Conservation (phyloP, 1,140 invertebrate species). For the Rhynchophorus ferrugineus region DNA sequence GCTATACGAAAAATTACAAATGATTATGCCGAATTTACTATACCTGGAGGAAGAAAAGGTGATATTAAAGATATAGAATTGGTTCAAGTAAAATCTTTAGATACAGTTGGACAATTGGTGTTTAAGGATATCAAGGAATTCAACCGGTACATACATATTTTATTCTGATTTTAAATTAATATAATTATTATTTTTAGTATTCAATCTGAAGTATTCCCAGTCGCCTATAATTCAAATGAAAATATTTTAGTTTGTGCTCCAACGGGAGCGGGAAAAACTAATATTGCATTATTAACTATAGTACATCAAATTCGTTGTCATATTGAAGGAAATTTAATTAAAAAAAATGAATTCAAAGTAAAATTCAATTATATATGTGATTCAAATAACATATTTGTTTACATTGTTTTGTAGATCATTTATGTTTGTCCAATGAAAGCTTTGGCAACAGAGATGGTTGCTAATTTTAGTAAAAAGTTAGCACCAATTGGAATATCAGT, state of each 20-base stretch:
- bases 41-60: slow-evolving; percentile 66
- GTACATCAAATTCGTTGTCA: slow-evolving; percentile 85
- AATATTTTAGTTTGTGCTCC: slow-evolving; percentile 95
- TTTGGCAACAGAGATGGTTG: slow-evolving; percentile 95
- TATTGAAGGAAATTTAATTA: slow-evolving; percentile 69
- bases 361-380: slow-evolving; percentile 9
- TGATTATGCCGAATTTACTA: slow-evolving; percentile 79
- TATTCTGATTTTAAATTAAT: not conserved
- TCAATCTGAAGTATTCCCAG: slow-evolving; percentile 91
- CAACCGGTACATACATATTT: slow-evolving; percentile 51
- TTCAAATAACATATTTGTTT: slow-evolving; percentile 7
- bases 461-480: slow-evolving; percentile 82
- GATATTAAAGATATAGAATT: slow-evolving; percentile 57
- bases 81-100: slow-evolving; percentile 58
- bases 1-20: slow-evolving; percentile 58
- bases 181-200: too few relatives aligned
- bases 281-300: slow-evolving; percentile 91
- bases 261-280: slow-evolving; percentile 96
- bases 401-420: slow-evolving; percentile 64
- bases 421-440: slow-evolving; percentile 99
- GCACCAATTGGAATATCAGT: slow-evolving; percentile 72
- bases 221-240: slow-evolving; percentile 94
- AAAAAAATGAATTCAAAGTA: slow-evolving; percentile 91
- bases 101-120: slow-evolving; percentile 78
- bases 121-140: slow-evolving; percentile 81